Evolutionary conservation across 2,797 vertebrate species (phyloP).

Genomic region (Sebastes hopkinsi): DNA sequence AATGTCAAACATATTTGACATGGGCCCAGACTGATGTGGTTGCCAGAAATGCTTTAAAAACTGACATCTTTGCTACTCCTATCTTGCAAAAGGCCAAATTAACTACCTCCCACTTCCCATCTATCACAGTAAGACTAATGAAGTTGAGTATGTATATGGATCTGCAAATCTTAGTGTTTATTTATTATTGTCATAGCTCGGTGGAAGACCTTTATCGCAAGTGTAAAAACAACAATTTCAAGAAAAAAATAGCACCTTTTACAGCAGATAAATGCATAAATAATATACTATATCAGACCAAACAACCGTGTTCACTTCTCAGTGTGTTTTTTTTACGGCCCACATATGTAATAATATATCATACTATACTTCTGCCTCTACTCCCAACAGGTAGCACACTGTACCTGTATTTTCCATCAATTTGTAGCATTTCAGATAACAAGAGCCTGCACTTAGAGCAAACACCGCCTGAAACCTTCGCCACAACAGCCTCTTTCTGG

Average conservation of each 20-base stretch:
- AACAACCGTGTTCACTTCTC: constrained; percentile 7
- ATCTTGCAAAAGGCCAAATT: constrained; percentile 22
- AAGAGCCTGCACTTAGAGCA: constrained; percentile 46
- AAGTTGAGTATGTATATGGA: constrained; percentile 2
- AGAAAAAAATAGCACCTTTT: neutral
- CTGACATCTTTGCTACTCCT: constrained; percentile 37
- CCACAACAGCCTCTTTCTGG: constrained; percentile 34
- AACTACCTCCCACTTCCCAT: constrained; percentile 25
- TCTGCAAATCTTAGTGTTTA: constrained; percentile 8
- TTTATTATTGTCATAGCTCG: neutral
- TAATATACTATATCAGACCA: neutral
- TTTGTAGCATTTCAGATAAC: constrained; percentile 57
- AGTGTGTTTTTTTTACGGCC: neutral
- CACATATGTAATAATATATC: constrained; percentile 25
- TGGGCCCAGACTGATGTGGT: constrained; percentile 43
- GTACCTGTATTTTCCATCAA: constrained; percentile 53
- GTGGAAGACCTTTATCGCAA: neutral
- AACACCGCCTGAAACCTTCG: constrained; percentile 28
- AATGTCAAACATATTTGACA: constrained; percentile 56
- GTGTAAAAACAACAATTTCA: constrained; percentile 7
- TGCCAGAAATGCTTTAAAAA: constrained; percentile 29
- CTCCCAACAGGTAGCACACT: constrained; percentile 27
- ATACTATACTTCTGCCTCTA: constrained; percentile 7
- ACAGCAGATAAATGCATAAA: neutral
- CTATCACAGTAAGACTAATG: constrained; percentile 18